Conservation (phyloP, 92 coral and sea anemone genomes). For the Hydrozoanthus gracilis region DNA sequence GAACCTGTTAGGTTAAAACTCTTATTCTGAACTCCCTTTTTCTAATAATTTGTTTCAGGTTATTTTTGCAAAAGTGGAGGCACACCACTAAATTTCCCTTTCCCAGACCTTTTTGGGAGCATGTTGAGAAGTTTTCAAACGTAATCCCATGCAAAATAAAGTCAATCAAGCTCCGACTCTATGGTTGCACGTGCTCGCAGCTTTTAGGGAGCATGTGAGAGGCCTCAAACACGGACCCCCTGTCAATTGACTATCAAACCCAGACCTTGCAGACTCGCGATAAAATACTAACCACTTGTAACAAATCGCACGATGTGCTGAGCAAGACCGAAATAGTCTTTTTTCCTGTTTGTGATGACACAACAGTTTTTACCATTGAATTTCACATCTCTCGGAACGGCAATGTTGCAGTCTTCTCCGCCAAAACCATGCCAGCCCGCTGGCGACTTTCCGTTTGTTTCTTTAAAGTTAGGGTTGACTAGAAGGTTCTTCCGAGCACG, state of each 20-base stretch:
- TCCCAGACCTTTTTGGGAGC: no score
- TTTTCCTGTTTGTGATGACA: constrained; percentile 4
- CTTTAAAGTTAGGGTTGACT: constrained; percentile 5
- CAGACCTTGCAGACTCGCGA: neutral
- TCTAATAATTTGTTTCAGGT: no score
- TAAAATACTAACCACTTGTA: neutral
- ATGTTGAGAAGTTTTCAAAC: no score
- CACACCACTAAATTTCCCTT: no score
- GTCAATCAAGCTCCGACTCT: no score
- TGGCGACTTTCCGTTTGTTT: constrained; percentile 6
- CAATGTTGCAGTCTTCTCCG: neutral
- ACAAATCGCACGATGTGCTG: constrained; percentile 21
- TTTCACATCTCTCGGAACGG: neutral
- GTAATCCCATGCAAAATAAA: no score
- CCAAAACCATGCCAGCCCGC: constrained; percentile 10
- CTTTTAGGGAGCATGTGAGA: no score
- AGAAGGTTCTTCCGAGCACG: neutral
- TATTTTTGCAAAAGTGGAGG: no score
- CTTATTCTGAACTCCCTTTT: no score
- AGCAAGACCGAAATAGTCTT: neutral
- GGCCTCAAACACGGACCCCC: neutral
- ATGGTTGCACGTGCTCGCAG: no score
- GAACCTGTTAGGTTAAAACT: no score
- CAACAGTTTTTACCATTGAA: constrained; percentile 22
- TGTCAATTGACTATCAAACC: neutral